Evolutionary conservation across 2,888 invertebrate species (phyloP).

Genomic region (Netelia melanura): DNA sequence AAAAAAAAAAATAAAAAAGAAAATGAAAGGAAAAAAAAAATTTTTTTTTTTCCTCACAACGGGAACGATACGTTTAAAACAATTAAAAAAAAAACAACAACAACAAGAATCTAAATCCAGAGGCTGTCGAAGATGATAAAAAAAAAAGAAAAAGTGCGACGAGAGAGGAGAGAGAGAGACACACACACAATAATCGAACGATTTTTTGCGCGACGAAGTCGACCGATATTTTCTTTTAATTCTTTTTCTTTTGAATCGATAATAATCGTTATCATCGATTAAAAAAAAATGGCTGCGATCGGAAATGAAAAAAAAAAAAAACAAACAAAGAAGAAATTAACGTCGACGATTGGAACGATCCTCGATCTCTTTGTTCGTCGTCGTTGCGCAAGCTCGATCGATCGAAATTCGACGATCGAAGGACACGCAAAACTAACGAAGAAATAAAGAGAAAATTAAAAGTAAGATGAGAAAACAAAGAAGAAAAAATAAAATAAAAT

Average conservation of each 20-base stretch:
- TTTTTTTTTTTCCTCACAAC: conserved; percentile 4
- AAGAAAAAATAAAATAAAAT: conserved; percentile 1
- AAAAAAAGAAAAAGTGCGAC: not conserved
- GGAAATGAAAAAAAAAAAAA: not conserved
- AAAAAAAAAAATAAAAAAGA: not conserved
- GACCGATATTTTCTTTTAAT: not conserved
- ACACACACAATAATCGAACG: not conserved
- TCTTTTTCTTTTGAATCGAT: not conserved
- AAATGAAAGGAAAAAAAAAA: not conserved
- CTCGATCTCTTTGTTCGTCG: not conserved
- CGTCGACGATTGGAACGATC: not conserved
- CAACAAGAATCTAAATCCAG: too few species aligned
- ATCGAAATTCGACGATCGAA: conserved; percentile 7
- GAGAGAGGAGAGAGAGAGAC: not conserved
- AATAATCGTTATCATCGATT: not conserved
- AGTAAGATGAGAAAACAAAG: not conserved
- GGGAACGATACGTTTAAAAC: not conserved
- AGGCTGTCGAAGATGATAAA: not conserved
- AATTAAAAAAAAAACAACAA: not conserved
- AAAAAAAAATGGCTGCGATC: conserved; percentile 5
- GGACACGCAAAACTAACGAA: not conserved
- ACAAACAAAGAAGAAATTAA: too few species aligned
- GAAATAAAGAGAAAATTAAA: not conserved
- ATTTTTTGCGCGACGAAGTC: not conserved
- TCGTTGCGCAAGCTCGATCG: not conserved